phyloP scores from a whole-genome alignment of 2,888 invertebrate genomes.

The Polylopha cassiicola region DNA sequence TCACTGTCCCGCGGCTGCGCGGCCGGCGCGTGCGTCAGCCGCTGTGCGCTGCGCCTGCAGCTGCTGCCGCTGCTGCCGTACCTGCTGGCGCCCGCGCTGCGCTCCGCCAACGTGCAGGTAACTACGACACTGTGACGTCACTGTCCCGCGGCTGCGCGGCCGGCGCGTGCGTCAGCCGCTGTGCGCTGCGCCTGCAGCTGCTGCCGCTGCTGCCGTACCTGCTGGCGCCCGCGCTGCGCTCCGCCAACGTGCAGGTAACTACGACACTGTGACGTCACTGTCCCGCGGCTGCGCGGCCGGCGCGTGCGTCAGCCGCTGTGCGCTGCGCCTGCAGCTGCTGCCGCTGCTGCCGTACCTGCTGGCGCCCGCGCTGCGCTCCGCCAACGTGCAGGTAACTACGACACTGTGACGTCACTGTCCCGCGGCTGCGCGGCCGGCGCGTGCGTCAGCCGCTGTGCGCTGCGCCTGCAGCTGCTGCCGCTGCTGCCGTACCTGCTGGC shows the following conservation, averaged over 20 bases:
- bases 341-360: no score
- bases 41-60: slow-evolving; percentile 79
- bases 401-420: no score
- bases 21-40: slow-evolving; percentile 38
- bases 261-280: not conserved
- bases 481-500: no score
- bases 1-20: slow-evolving; percentile 79
- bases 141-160: slow-evolving; percentile 78
- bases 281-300: no score
- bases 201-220: slow-evolving; percentile 84
- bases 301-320: no score
- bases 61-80: slow-evolving; percentile 83
- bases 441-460: no score
- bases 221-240: slow-evolving; percentile 84
- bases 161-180: slow-evolving; percentile 38
- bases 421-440: no score
- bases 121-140: slow-evolving; percentile 29
- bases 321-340: no score
- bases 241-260: slow-evolving; percentile 77
- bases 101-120: slow-evolving; percentile 81
- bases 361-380: no score
- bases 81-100: slow-evolving; percentile 83
- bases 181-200: slow-evolving; percentile 80
- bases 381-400: no score
- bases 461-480: no score